Conservation (phyloP, 2,113 vertebrate species). For the Ginglymostoma cirratum region DNA sequence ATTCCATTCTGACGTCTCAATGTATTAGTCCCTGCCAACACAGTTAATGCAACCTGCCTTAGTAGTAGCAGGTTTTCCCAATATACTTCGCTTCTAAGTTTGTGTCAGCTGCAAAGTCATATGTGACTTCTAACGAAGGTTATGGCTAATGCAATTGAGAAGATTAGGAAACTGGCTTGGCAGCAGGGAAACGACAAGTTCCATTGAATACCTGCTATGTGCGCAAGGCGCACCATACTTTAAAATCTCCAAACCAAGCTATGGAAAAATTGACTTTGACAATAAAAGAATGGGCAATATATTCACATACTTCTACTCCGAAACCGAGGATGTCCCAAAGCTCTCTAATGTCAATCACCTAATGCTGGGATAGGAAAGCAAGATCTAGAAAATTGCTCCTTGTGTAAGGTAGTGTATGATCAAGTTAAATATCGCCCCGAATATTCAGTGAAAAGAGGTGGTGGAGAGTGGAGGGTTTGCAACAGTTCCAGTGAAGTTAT, state of each 20-base stretch:
- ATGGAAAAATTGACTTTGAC: neutral
- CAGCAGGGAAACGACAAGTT: neutral
- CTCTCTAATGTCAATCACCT: neutral
- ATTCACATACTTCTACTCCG: neutral
- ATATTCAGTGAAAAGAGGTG: neutral
- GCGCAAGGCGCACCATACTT: neutral
- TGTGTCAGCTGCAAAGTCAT: neutral
- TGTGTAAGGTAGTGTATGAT: neutral
- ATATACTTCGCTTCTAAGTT: neutral
- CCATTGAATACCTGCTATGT: neutral
- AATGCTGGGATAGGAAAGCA: neutral
- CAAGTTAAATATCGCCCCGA: neutral
- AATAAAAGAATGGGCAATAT: neutral
- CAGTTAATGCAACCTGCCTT: neutral
- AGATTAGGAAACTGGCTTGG: neutral
- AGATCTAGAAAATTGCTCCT: neutral
- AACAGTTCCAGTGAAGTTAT: neutral
- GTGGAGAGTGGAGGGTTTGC: neutral
- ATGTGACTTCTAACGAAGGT: neutral
- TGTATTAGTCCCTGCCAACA: neutral
- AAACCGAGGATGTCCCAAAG: neutral
- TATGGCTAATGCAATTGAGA: neutral
- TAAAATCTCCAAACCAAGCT: neutral
- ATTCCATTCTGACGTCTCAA: neutral
- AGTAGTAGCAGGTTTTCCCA: neutral